Evolutionary conservation across 2,113 vertebrate species (phyloP).

Genomic region (Procavia capensis): DNA sequence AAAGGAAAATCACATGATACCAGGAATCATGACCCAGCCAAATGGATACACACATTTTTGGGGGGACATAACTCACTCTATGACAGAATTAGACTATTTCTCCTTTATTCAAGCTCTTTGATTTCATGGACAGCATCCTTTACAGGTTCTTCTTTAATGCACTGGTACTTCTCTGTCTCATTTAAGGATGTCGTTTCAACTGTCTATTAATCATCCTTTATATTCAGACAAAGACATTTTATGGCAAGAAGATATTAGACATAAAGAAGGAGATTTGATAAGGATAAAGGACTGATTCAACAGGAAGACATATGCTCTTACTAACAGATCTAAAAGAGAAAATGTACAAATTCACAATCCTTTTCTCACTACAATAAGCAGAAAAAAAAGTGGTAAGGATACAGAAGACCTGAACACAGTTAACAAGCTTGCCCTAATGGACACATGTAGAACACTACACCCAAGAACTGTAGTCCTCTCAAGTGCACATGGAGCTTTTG

Average conservation of each 20-base stretch:
- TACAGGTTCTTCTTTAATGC: background rate
- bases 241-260: background rate
- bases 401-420: background rate
- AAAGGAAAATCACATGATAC: too few species aligned
- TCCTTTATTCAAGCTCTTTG: background rate
- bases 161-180: background rate
- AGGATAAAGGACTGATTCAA: background rate
- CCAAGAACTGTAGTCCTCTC: background rate
- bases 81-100: background rate
- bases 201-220: background rate
- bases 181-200: background rate
- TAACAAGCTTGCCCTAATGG: background rate
- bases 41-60: too few species aligned
- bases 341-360: background rate
- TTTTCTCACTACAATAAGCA: background rate
- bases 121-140: background rate
- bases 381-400: background rate
- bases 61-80: too few species aligned
- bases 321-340: background rate
- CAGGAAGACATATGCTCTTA: background rate
- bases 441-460: background rate
- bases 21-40: too few species aligned
- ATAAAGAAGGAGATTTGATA: background rate
- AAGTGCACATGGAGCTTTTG: background rate
- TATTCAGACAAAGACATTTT: background rate